Percentiles rank a stretch among this genome's conserved stretches.
Evolutionary conservation across 2,888 invertebrate species (phyloP).

Genomic region (Iselma pallidipennis): DNA sequence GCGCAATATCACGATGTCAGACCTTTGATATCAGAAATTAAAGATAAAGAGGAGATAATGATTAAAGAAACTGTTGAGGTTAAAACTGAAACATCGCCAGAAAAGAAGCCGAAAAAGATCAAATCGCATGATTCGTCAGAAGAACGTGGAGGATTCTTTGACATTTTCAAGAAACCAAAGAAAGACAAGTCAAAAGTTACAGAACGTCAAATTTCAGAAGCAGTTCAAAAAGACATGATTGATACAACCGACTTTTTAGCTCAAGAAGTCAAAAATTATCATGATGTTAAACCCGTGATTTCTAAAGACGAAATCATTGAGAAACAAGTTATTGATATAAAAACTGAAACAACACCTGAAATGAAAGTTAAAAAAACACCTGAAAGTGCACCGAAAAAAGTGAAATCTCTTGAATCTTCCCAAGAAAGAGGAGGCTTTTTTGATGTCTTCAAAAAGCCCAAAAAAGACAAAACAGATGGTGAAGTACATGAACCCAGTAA

Average conservation of each 20-base stretch:
- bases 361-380: background rate
- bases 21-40: constrained; percentile 19
- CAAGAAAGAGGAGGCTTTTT: constrained; percentile 16
- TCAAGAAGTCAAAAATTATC: constrained; percentile 20
- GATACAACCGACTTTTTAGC: constrained; percentile 18
- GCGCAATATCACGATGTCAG: constrained; percentile 26
- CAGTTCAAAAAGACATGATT: constrained; percentile 12
- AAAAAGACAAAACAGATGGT: constrained; percentile 6
- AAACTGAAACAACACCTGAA: constrained; percentile 11
- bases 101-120: background rate
- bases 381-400: background rate
- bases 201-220: constrained; percentile 8
- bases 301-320: constrained; percentile 5
- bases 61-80: background rate
- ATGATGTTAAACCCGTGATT: constrained; percentile 21
- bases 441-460: constrained; percentile 23
- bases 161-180: constrained; percentile 14
- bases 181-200: constrained; percentile 10
- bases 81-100: background rate
- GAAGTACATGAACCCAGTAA: background rate
- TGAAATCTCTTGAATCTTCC: constrained; percentile 10
- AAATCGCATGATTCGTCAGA: background rate
- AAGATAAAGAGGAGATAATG: background rate
- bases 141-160: constrained; percentile 4
- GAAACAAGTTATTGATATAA: constrained; percentile 11